phyloP scores from a whole-genome alignment of 2,797 vertebrate species.

The Semaprochilodus insignis region DNA sequence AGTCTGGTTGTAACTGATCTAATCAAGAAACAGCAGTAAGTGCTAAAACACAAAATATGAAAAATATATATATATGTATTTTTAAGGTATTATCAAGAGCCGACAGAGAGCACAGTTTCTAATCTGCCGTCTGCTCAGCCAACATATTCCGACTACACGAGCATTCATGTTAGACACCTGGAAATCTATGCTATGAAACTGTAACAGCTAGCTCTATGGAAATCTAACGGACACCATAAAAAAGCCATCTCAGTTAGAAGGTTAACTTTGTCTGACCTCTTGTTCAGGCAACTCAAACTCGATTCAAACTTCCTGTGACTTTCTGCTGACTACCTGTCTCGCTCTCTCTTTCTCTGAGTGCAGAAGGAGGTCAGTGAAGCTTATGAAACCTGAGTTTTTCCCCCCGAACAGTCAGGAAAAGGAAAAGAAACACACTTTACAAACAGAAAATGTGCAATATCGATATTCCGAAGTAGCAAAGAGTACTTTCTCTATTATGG shows the following conservation, averaged over 20 bases:
- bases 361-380: conserved; percentile 52
- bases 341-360: conserved; percentile 4
- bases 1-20: conserved; percentile 13
- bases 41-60: conserved; percentile 28
- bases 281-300: conserved; percentile 16
- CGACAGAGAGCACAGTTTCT: conserved; percentile 1
- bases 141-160: conserved; percentile 20
- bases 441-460: conserved; percentile 33
- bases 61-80: not conserved
- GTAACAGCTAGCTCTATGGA: conserved; percentile 31
- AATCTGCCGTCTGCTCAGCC: conserved; percentile 2
- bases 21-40: conserved; percentile 11
- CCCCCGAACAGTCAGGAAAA: conserved; percentile 26
- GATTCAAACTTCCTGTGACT: conserved; percentile 9
- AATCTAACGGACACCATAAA: conserved; percentile 30
- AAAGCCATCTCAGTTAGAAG: conserved; percentile 15
- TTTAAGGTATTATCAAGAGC: conserved; percentile 18
- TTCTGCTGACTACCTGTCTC: conserved; percentile 23
- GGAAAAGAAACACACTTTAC: conserved; percentile 22
- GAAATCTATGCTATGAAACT: conserved; percentile 12
- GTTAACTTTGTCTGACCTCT: conserved; percentile 17
- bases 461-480: conserved; percentile 40
- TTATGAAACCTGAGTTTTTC: conserved; percentile 63
- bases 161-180: conserved; percentile 30
- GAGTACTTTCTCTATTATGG: conserved; percentile 35